Base-by-base conservation (phyloP, 2,888 invertebrate genomes). In the Platerodrilus igneus region DNA sequence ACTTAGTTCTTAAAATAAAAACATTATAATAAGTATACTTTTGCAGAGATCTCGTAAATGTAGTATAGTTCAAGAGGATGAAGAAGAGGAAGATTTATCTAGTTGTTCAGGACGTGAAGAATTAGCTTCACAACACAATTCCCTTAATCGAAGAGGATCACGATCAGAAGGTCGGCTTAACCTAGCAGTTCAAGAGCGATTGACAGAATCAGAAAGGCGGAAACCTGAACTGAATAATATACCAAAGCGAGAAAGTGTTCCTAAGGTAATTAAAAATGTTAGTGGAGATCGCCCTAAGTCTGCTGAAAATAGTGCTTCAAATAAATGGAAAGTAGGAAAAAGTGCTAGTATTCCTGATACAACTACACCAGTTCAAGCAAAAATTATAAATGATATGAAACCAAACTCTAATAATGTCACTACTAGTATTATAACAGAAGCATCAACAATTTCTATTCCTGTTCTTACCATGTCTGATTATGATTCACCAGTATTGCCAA, bases 21-120 rank as follows among this genome's bases (percentile, higher is more conserved):
- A n/a, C n/a, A n/a, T n/a, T 28, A 40, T 15, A 25, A 22, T 22
- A 18, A 37, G 36, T 4, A 18, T 19, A 17, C 29, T 17, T 45
- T 67, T 66, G 39, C 67, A 80, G 73, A 75, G 88, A 32, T 79
- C 81, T 14, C 77, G 91, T 32, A 92, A 92, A 62, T 93, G 91
- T 70, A 90, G 90, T 59, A 90, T 93, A 57, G 92, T 93, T 13
- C 85, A 89, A 55, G 89, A 89, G 62, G 94, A 94, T 64, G 93
- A 93, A 55, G 92, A 91, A 58, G 86, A 88, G 60, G 92, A 93
- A 58, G 90, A 86, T 54, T 74, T 73, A 47, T 66, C 74, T 23
- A 62, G 76, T 48, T 73, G 74, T 51, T 71, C 76, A 4, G 76
- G 76, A 11, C 72, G 77, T 6, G 79, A 78, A 57, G 78, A 75